Conservation (phyloP, 2,113 vertebrate species). For the Ciconia stormi region DNA sequence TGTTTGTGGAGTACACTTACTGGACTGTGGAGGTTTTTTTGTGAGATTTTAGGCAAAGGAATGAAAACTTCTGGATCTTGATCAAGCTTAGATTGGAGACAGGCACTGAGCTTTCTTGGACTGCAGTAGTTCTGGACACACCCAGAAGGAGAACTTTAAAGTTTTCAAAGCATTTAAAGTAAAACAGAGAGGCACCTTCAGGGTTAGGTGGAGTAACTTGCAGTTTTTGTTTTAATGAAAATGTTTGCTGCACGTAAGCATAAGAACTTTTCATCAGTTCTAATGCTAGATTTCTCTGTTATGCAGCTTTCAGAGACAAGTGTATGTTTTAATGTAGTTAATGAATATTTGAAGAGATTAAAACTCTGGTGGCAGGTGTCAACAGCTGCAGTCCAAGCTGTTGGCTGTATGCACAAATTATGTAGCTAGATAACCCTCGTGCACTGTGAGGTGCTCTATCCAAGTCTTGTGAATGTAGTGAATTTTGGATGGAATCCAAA, state of each 20-base stretch:
- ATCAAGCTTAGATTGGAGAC: neutral
- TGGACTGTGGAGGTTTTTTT: neutral
- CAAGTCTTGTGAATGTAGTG: neutral
- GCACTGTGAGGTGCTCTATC: neutral
- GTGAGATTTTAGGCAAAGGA: neutral
- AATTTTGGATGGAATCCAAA: neutral
- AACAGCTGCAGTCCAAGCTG: neutral
- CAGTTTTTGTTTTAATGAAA: neutral
- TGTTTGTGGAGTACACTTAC: too few relatives aligned
- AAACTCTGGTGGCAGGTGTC: neutral
- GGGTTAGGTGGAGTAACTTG: slow-evolving; percentile 11
- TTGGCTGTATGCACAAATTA: neutral
- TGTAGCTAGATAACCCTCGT: neutral
- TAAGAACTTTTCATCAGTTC: neutral
- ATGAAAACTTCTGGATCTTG: neutral
- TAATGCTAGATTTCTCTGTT: neutral
- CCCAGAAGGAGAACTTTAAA: neutral
- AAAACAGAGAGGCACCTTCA: neutral
- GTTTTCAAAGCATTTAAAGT: neutral
- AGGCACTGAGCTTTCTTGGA: neutral
- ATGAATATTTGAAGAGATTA: neutral
- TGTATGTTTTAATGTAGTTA: neutral
- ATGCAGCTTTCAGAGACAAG: neutral
- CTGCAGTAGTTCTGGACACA: neutral
- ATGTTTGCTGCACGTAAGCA: neutral